Conservation (phyloP, 1,140 invertebrate species). For the Drosophila pandora region DNA sequence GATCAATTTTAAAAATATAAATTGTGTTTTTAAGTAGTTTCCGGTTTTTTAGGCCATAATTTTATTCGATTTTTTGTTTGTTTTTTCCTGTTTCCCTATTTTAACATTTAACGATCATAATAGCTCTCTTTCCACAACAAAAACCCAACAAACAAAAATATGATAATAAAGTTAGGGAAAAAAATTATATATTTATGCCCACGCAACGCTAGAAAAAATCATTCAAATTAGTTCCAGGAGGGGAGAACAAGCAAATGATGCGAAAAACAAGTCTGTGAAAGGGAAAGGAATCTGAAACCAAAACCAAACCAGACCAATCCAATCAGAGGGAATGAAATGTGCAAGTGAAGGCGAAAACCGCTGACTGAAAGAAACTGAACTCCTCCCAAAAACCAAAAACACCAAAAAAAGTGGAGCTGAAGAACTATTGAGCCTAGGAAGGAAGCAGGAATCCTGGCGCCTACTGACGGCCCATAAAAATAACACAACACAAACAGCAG, state of each 20-base stretch:
- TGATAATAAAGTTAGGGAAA: slow-evolving; percentile 66
- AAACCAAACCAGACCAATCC: slow-evolving; percentile 58
- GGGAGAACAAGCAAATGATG: slow-evolving; percentile 46
- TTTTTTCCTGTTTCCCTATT: slow-evolving; percentile 17
- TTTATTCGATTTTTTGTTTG: slow-evolving; percentile 15
- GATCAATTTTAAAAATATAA: no score
- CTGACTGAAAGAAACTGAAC: slow-evolving; percentile 42
- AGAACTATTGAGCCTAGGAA: slow-evolving; percentile 46
- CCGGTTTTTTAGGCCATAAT: slow-evolving; percentile 6
- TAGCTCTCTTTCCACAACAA: slow-evolving; percentile 3
- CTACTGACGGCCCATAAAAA: slow-evolving; percentile 73
- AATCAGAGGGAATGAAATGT: slow-evolving; percentile 69
- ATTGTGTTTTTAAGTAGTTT: no score
- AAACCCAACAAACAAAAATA: slow-evolving; percentile 58
- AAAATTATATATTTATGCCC: slow-evolving; percentile 54
- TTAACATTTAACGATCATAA: slow-evolving; percentile 56
- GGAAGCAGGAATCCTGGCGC: slow-evolving; percentile 78
- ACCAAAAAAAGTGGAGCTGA: slow-evolving; percentile 15
- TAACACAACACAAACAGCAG: slow-evolving; percentile 59
- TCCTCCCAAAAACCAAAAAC: slow-evolving; percentile 2
- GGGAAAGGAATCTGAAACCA: slow-evolving; percentile 30
- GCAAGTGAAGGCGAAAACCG: slow-evolving; percentile 73
- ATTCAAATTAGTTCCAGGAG: slow-evolving; percentile 72
- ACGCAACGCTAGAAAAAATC: slow-evolving; percentile 48
- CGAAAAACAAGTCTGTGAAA: slow-evolving; percentile 44